A percentile compares a stretch with the other conserved stretches of the same genome.
Conservation (phyloP, 2,797 vertebrate genomes). For the Melanogrammus aeglefinus region DNA sequence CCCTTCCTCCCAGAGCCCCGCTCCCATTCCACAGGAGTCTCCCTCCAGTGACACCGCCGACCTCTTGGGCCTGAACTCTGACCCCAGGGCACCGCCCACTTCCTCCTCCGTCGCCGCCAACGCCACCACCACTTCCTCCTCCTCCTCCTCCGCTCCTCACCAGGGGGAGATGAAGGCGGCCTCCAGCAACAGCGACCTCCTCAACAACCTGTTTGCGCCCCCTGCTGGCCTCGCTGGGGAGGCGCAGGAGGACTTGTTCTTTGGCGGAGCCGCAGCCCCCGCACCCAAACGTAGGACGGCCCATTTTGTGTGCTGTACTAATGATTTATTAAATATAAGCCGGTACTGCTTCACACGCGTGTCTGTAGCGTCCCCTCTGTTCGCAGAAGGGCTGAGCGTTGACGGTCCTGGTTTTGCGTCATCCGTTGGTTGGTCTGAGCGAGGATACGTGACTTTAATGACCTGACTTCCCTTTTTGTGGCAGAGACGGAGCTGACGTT, state of each 20-base stretch:
- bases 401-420: no score
- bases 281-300: constrained; percentile 66
- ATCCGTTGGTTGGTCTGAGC: no score
- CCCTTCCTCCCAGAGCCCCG: background rate
- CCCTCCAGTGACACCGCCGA: constrained; percentile 76
- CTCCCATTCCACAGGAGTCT: constrained; percentile 59
- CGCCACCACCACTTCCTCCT: constrained; percentile 19
- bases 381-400: no score
- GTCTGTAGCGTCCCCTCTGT: no score
- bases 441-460: background rate
- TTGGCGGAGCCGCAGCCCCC: constrained; percentile 55
- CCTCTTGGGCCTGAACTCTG: constrained; percentile 85
- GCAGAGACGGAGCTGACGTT: no score
- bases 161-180: constrained; percentile 67
- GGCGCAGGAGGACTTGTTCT: constrained; percentile 80
- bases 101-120: constrained; percentile 24
- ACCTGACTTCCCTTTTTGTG: background rate
- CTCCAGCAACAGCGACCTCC: constrained; percentile 87
- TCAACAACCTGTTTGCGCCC: constrained; percentile 83
- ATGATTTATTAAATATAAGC: no score
- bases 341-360: no score
- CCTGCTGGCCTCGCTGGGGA: constrained; percentile 61
- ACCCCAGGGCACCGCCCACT: constrained; percentile 43
- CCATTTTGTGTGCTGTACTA: no score
- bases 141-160: constrained; percentile 37